Evolutionary conservation across 2,888 invertebrate genomes (phyloP), one percentile per base, ranked within the genome.

Genomic region (Tetranychus truncatus): DNA sequence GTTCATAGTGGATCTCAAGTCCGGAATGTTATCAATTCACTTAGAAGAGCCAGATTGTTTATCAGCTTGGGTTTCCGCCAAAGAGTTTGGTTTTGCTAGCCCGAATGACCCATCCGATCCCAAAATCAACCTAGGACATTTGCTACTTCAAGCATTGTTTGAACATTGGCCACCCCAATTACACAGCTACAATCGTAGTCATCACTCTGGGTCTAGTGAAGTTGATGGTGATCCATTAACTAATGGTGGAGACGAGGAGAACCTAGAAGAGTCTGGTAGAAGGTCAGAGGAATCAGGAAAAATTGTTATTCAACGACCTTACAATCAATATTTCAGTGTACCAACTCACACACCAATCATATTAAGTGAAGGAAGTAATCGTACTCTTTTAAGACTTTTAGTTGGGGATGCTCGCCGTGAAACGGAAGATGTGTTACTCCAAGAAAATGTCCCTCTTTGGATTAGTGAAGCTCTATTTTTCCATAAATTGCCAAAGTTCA

Each of bases 1-100:
- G 99, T 99, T 99, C 83, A 92, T 92, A 79, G 95, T 97, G 71
- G 99, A 99, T 85, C 87, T 99, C 72, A 99, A 99, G 85, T 97
- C 95, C 76, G 99, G 99, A 78, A 92, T 97, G 91, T 86, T 97
- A 80, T 96, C 96, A 9, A 93, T 99, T 82, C 96, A 97, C 81
- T 86, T 99, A 80, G 99, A 99, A 82, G 99, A 99, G 84, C 91
- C 91, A 1, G 99, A 99, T 82, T 97, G 96, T 82, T 91, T 99
- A 81, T 89, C 95, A 66, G 96, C 99, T 0, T 99, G 99, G 99
- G 94, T 99, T 5, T 95, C 96, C 74, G 92, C 95, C 0, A 90
- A 89, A 82, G 99, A 99, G 82, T 91, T 93, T 44, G 95, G 94
- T 0, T 86, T 97, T 79, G 88, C 89, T 0, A 76, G 75, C 65